Percentiles rank a stretch among this genome's conserved stretches.
Conservation (phyloP, 2,888 invertebrate species). For the Drosophila infuscata region DNA sequence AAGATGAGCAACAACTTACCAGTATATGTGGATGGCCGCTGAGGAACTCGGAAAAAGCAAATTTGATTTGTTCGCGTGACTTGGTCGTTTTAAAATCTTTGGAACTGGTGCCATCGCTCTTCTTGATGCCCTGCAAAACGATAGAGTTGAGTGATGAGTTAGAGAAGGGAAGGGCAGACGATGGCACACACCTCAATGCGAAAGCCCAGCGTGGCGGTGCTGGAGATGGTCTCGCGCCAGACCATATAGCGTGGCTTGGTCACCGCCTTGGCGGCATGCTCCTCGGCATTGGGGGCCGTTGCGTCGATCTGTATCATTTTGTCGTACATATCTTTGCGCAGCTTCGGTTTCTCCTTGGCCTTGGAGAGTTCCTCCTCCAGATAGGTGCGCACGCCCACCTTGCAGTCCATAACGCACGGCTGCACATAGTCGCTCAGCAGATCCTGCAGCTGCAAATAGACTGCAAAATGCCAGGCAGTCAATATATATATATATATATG, state of each 20-base stretch:
- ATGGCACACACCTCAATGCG: constrained; percentile 90
- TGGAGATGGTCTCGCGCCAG: constrained; percentile 98
- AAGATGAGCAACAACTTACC: constrained; percentile 86
- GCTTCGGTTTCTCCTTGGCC: constrained; percentile 96
- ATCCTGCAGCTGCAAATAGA: constrained; percentile 96
- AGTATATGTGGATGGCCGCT: constrained; percentile 91
- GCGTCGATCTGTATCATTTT: constrained; percentile 98
- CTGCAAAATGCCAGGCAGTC: constrained; percentile 81
- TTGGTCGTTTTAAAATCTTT: constrained; percentile 98
- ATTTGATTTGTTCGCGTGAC: constrained; percentile 92
- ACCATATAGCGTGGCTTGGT: constrained; percentile 98
- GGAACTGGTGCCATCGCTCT: constrained; percentile 94
- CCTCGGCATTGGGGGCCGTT: constrained; percentile 94
- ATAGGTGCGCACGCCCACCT: constrained; percentile 97
- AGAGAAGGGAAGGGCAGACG: neutral
- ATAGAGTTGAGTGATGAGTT: neutral
- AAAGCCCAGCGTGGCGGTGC: constrained; percentile 98
- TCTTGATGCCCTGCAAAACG: constrained; percentile 89
- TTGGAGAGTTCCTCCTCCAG: constrained; percentile 97
- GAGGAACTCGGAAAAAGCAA: constrained; percentile 93
- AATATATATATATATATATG: too few species aligned
- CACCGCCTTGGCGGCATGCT: constrained; percentile 94
- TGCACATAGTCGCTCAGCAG: constrained; percentile 95
- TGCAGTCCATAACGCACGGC: constrained; percentile 99
- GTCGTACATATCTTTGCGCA: constrained; percentile 98